Evolutionary conservation across 2,888 invertebrate species (phyloP).

Genomic region (Lamproptera curius): DNA sequence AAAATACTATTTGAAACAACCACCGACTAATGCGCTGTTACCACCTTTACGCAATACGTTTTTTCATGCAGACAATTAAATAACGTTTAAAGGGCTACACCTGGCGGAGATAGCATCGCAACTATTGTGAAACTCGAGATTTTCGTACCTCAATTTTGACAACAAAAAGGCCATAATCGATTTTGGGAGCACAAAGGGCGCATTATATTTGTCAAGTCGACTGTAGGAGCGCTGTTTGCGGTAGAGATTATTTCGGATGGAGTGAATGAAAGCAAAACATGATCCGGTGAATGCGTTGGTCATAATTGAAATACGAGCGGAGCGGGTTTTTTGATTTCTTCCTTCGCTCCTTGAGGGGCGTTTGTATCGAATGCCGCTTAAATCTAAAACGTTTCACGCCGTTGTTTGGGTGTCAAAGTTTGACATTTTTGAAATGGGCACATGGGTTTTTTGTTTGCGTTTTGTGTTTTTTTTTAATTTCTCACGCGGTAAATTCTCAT

Average conservation of each 20-base stretch:
- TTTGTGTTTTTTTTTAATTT: too few relatives aligned
- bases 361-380: conserved; percentile 14
- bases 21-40: too few relatives aligned
- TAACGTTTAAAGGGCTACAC: conserved; percentile 61
- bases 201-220: conserved; percentile 76
- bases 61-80: conserved; percentile 64
- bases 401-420: not conserved
- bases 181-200: conserved; percentile 68
- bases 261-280: conserved; percentile 77
- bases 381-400: conserved; percentile 27
- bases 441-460: not conserved
- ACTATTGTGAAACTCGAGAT: conserved; percentile 74
- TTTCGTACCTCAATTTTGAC: conserved; percentile 75
- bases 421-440: not conserved
- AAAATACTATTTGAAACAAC: too few relatives aligned
- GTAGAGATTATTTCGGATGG: conserved; percentile 77
- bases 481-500: too few relatives aligned
- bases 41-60: conserved; percentile 7
- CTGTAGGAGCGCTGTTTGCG: conserved; percentile 73
- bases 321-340: conserved; percentile 51
- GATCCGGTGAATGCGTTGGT: conserved; percentile 64
- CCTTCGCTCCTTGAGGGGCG: conserved; percentile 20
- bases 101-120: conserved; percentile 71
- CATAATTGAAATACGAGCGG: conserved; percentile 72
- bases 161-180: conserved; percentile 78